A percentile compares a stretch with the other conserved stretches of the same genome.
Conservation (phyloP, 2,888 invertebrate genomes). For the Callimorpha dominula region DNA sequence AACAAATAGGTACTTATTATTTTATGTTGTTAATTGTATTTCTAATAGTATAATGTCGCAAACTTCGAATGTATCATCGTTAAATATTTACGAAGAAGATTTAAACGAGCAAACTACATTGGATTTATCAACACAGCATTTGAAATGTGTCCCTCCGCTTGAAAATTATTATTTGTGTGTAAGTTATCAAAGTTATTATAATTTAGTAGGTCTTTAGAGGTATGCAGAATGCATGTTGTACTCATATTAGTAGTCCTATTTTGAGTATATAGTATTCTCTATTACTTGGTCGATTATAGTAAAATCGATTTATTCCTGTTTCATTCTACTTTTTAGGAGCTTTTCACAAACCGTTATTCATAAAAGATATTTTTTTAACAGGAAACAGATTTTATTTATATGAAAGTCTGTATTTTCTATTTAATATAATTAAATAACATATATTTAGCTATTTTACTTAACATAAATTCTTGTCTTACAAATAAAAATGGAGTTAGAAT, state of each 20-base stretch:
- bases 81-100: conserved; percentile 71
- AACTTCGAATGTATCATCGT: conserved; percentile 40
- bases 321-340: not conserved
- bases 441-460: no score
- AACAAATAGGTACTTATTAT: conserved; percentile 35
- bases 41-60: conserved; percentile 58
- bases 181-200: conserved; percentile 49
- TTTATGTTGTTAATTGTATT: not conserved
- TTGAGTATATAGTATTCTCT: not conserved
- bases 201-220: not conserved
- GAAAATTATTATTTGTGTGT: conserved; percentile 65
- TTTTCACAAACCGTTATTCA: not conserved
- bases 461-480: no score
- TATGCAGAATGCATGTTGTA: not conserved
- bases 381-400: no score
- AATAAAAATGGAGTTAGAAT: no score
- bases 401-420: no score
- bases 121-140: conserved; percentile 66
- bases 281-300: no score
- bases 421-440: no score
- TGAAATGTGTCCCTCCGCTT: conserved; percentile 63
- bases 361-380: not conserved
- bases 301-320: no score
- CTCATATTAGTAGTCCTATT: not conserved
- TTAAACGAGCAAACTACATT: conserved; percentile 65